phyloP scores from a whole-genome alignment of 2,113 vertebrate species.

The Pygoscelis adeliae region DNA sequence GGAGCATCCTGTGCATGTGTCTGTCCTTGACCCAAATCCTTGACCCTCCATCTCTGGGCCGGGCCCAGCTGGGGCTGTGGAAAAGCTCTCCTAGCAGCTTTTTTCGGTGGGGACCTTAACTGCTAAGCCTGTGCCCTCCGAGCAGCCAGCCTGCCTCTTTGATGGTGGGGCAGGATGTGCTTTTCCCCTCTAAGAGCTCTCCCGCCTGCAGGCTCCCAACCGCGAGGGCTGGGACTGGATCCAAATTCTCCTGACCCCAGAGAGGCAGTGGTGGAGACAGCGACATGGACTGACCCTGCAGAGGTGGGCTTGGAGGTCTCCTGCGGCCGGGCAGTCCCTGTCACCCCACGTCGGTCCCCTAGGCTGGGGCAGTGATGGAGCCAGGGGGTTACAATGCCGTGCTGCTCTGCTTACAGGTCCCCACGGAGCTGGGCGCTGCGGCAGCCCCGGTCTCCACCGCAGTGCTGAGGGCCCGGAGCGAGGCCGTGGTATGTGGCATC shows the following conservation, averaged over 20 bases:
- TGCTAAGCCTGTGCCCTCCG: accelerated
- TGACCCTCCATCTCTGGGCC: background rate
- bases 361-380: background rate
- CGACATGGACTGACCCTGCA: accelerated
- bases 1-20: background rate
- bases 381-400: accelerated
- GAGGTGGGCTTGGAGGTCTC: background rate
- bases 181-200: background rate
- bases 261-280: accelerated
- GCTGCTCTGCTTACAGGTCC: background rate
- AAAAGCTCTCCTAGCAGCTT: background rate
- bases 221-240: background rate
- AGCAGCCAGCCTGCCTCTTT: background rate
- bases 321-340: accelerated
- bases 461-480: conserved; percentile 64
- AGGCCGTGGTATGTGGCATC: conserved; percentile 84
- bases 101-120: background rate
- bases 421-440: accelerated
- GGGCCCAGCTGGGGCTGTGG: background rate
- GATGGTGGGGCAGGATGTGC: background rate
- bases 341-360: accelerated
- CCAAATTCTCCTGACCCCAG: background rate
- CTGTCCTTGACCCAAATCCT: background rate
- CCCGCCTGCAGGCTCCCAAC: background rate
- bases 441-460: accelerated